These are phyloP conservation scores for Acanthochromis polyacanthus DNA, from an alignment of 2,113 vertebrate species.

Conservation along the genomic window DNA sequence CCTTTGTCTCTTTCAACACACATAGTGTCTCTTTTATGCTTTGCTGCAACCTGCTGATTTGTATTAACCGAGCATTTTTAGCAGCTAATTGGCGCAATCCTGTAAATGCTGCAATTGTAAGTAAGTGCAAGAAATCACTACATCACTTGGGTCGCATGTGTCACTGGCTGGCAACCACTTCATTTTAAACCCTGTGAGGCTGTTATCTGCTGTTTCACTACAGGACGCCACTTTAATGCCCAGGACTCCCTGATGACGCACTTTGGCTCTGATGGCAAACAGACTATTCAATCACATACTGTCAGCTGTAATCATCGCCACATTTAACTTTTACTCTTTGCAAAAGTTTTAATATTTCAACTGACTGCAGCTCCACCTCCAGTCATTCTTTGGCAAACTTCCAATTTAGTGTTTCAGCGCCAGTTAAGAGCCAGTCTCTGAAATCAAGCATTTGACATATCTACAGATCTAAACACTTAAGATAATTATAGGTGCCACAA, in stretches of 20 bases:
- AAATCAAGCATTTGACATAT: slow-evolving; percentile 66
- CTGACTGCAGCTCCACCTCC: neutral
- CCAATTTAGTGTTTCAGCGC: slow-evolving; percentile 15
- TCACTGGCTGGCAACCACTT: slow-evolving; percentile 3
- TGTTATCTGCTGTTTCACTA: neutral
- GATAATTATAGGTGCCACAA: slow-evolving; percentile 76
- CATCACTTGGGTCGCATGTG: slow-evolving; percentile 6
- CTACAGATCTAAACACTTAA: slow-evolving; percentile 68
- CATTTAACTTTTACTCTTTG: neutral
- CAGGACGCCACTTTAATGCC: neutral
- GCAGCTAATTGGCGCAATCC: slow-evolving; percentile 12
- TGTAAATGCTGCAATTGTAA: neutral
- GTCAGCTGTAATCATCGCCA: neutral
- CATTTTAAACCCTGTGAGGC: neutral
- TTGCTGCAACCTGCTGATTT: slow-evolving; percentile 6
- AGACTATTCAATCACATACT: neutral
- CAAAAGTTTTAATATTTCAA: slow-evolving; percentile 16
- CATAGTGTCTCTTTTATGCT: neutral
- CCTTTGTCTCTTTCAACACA: slow-evolving; percentile 2
- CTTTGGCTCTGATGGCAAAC: neutral
- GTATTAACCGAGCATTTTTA: neutral
- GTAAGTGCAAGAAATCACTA: neutral
- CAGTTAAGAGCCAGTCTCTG: slow-evolving; percentile 28
- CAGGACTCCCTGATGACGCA: neutral
- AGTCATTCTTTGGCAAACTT: neutral